Evolutionary conservation across 2,113 vertebrate genomes (phyloP).

Genomic region (Nesoenas mayeri): DNA sequence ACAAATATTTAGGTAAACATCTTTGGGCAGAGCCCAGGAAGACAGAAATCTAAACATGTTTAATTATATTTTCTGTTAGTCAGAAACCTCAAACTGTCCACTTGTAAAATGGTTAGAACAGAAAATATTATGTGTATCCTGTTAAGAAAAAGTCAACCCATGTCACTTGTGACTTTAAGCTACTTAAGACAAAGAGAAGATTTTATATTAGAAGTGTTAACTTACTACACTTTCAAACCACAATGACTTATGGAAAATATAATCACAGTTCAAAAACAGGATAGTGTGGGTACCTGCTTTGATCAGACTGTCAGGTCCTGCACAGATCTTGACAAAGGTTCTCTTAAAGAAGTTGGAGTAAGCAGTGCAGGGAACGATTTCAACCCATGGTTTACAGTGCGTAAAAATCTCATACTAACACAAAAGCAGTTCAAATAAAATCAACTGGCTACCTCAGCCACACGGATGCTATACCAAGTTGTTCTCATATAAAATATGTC

Average conservation of each 20-base stretch:
- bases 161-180: background rate
- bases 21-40: background rate
- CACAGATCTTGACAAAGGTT: background rate
- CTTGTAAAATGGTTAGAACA: background rate
- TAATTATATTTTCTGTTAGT: background rate
- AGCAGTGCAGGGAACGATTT: background rate
- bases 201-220: background rate
- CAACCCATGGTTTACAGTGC: background rate
- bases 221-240: background rate
- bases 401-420: background rate
- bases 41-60: background rate
- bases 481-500: background rate
- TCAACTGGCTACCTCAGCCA: background rate
- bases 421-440: background rate
- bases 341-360: background rate
- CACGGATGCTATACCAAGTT: background rate
- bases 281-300: background rate
- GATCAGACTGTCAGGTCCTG: background rate
- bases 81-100: background rate
- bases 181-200: background rate
- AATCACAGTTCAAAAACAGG: background rate
- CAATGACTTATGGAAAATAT: background rate
- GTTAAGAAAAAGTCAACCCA: background rate
- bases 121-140: background rate
- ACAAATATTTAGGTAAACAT: background rate